Base-by-base conservation (phyloP, 2,797 vertebrate species). In the Hypotaenidia okinawae region DNA sequence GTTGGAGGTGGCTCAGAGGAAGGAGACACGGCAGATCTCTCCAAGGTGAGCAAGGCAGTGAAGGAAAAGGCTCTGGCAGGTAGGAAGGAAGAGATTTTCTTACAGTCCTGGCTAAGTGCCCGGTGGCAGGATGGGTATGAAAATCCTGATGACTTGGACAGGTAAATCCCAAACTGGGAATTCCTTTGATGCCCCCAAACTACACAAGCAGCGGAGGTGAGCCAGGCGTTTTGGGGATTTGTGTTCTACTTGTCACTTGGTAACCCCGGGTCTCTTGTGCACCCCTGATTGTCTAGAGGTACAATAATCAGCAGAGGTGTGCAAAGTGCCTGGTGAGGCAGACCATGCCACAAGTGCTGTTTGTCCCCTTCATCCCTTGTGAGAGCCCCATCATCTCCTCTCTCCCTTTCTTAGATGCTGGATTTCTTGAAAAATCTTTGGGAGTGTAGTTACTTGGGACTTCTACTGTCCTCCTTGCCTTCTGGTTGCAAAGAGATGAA, bases 121-220 rank as follows among this genome's bases (percentile, higher is more conserved):
- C 22, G 59, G 45, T 84, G 61, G 41, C 37, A 64, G 78, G 69
- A n/a, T 18, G 67, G 72, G 37, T 69, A 15, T 3, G 2, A 23
- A 73, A 82, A 76, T 66, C 63, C 84, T 24, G 58, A 43, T 0
- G 1, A 3, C 14, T 57, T 10, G 35, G 52, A 9, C n/a, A 45
- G 83, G 69, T 74, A 41, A 68, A 78, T 64, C 51, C 54, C 66
- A 61, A 28, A 12, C 25, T 0, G 2, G 41, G 54, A 35, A 45
- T 84, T 90, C 54, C 77, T 43, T 24, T 6, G 24, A 3, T 27
- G 22, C 32, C 33, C 52, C 64, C 32, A n/a, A 15, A 58, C 12
- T 7, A 14, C 54, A 7, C 0, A 8, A 75, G 43, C 11, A 22
- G 2, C 1, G 5, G 39, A 66, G 43, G 35, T 0, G 1, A 70